phyloP scores from a whole-genome alignment of 2,797 vertebrate genomes.

The Antrozous pallidus region DNA sequence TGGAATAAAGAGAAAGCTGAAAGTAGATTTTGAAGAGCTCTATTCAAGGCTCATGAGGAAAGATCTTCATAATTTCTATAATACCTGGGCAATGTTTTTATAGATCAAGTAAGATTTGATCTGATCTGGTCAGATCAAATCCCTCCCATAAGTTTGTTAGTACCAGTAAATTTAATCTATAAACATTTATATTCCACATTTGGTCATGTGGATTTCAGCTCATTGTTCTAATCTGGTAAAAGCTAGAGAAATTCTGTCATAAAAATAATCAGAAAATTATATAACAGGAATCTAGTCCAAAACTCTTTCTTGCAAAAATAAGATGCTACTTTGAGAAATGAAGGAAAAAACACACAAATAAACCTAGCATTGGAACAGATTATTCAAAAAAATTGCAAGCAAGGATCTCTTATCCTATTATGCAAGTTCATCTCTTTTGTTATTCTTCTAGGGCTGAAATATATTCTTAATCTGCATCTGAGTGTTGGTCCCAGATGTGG shows the following conservation, averaged over 20 bases:
- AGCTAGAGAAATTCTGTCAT: neutral
- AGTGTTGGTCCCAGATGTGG: neutral
- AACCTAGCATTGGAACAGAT: neutral
- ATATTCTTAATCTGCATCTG: neutral
- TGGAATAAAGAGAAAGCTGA: neutral
- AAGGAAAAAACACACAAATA: neutral
- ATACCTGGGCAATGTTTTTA: neutral
- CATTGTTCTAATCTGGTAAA: neutral
- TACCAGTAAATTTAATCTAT: neutral
- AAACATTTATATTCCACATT: neutral
- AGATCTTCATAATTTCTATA: neutral
- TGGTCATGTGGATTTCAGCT: neutral
- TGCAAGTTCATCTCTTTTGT: neutral
- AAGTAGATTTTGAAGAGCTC: neutral
- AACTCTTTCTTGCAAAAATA: neutral
- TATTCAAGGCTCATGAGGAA: neutral
- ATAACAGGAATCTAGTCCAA: neutral
- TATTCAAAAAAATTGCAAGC: neutral
- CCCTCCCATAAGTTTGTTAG: neutral
- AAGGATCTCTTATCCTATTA: neutral
- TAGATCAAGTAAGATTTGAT: neutral
- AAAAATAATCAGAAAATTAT: slow-evolving; percentile 12
- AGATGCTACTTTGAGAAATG: slow-evolving; percentile 3
- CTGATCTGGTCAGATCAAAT: neutral
- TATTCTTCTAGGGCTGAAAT: neutral